These are phyloP conservation scores for Melospiza georgiana DNA, from an alignment of 2,113 vertebrate species.

Conservation along the genomic window DNA sequence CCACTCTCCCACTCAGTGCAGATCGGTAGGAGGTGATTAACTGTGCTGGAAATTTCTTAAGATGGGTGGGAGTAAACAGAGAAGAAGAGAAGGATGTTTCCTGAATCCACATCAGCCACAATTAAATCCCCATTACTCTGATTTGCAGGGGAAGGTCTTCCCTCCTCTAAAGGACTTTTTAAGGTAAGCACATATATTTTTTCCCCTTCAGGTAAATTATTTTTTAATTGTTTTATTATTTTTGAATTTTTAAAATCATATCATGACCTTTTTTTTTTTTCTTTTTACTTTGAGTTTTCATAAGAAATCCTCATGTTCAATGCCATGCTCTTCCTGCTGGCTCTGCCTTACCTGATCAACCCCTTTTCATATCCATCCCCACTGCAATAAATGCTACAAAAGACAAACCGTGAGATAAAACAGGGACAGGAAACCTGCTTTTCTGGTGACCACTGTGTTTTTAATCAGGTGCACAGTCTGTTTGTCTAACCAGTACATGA, in stretches of 20 bases:
- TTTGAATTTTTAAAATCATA: no score
- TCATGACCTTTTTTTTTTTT: background rate
- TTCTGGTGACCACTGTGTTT: background rate
- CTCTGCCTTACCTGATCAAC: background rate
- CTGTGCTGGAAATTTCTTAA: background rate
- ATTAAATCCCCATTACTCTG: background rate
- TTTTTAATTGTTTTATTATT: background rate
- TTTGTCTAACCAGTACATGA: background rate
- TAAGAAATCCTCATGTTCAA: rapidly evolving
- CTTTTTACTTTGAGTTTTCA: background rate
- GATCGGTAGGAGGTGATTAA: background rate
- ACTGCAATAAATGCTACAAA: background rate
- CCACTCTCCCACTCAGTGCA: background rate
- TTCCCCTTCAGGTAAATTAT: background rate
- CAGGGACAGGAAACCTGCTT: background rate
- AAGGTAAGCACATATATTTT: background rate
- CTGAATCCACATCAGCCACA: background rate
- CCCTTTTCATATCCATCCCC: background rate
- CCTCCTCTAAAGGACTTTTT: background rate
- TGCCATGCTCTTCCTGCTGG: background rate
- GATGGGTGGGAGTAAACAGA: background rate
- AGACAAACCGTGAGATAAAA: background rate
- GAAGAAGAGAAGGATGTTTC: background rate
- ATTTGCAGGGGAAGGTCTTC: background rate
- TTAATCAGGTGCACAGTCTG: background rate